phyloP scores from a whole-genome alignment of 2,888 invertebrate species.

The Troides helena region DNA sequence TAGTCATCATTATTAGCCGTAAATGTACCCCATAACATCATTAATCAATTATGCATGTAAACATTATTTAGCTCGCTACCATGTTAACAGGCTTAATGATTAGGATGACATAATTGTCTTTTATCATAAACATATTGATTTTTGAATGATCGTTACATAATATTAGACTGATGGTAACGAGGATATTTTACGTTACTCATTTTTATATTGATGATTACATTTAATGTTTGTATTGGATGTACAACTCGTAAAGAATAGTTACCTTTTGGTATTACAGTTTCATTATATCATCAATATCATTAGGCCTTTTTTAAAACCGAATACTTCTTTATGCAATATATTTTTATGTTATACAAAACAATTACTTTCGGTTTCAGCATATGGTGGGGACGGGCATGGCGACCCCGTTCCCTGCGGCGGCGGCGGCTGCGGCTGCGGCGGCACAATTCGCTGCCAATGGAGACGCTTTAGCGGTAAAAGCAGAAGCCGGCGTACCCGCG shows the following conservation, averaged over 20 bases:
- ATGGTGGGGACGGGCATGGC: slow-evolving; percentile 96
- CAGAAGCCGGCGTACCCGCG: slow-evolving; percentile 66
- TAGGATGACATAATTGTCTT: slow-evolving; percentile 12
- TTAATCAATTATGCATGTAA: slow-evolving; percentile 13
- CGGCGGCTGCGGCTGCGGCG: slow-evolving; percentile 82
- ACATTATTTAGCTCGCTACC: slow-evolving; percentile 9
- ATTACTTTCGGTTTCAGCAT: slow-evolving; percentile 83
- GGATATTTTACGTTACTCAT: too few species aligned
- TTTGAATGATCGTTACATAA: slow-evolving; percentile 2
- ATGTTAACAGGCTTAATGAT: slow-evolving; percentile 10
- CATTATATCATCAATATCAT: too few species aligned
- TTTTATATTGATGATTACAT: too few species aligned
- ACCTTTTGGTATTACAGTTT: too few species aligned
- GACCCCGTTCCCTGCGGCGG: slow-evolving; percentile 85
- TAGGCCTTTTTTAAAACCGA: too few species aligned
- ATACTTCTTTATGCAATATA: too few species aligned
- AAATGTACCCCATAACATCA: neutral
- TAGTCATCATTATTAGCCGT: neutral
- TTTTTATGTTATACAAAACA: neutral
- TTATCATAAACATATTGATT: slow-evolving; percentile 4
- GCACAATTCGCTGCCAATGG: slow-evolving; percentile 80
- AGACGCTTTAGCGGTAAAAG: slow-evolving; percentile 77
- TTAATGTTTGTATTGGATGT: too few species aligned
- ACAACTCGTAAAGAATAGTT: too few species aligned
- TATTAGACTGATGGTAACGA: neutral